A percentile compares a stretch with the other conserved stretches of the same genome.
Evolutionary conservation across 2,888 invertebrate species (phyloP).

Genomic region (Boloria selene): DNA sequence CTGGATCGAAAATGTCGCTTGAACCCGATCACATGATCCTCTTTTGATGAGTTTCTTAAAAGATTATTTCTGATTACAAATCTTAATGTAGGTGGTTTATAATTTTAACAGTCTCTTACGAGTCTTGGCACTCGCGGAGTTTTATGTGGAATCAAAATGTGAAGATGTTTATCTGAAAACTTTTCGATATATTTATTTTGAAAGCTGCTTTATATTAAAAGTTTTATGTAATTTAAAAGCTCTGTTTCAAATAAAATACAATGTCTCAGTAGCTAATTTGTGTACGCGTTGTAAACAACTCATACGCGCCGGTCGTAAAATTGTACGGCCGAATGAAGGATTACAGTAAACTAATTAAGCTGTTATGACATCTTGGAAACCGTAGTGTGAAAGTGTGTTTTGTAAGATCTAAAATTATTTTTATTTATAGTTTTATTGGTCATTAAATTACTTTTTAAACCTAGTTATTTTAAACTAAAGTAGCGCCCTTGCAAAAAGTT

Average conservation of each 20-base stretch:
- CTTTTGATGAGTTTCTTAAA: slow-evolving; percentile 47
- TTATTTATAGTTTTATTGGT: no score
- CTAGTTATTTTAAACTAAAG: no score
- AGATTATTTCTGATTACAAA: slow-evolving; percentile 58
- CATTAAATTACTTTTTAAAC: no score
- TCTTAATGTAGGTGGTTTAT: slow-evolving; percentile 49
- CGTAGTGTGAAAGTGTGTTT: neutral
- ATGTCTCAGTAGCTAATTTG: neutral
- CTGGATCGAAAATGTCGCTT: slow-evolving; percentile 36
- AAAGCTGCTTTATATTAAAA: neutral
- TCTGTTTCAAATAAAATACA: slow-evolving; percentile 9
- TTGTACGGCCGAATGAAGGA: neutral
- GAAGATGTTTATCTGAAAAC: slow-evolving; percentile 22
- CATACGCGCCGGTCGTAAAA: slow-evolving; percentile 1
- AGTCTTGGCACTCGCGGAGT: slow-evolving; percentile 39
- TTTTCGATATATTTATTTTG: slow-evolving; percentile 17
- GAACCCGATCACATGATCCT: slow-evolving; percentile 52
- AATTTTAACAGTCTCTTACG: slow-evolving; percentile 46
- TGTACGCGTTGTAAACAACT: neutral
- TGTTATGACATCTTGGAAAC: slow-evolving; percentile 17
- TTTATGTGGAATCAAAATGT: slow-evolving; percentile 27
- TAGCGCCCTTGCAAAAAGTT: no score
- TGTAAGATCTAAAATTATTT: neutral
- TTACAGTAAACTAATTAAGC: slow-evolving; percentile 11
- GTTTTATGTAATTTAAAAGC: neutral